Conservation (phyloP, 2,797 vertebrate genomes). For the Crenuchus spilurus region DNA sequence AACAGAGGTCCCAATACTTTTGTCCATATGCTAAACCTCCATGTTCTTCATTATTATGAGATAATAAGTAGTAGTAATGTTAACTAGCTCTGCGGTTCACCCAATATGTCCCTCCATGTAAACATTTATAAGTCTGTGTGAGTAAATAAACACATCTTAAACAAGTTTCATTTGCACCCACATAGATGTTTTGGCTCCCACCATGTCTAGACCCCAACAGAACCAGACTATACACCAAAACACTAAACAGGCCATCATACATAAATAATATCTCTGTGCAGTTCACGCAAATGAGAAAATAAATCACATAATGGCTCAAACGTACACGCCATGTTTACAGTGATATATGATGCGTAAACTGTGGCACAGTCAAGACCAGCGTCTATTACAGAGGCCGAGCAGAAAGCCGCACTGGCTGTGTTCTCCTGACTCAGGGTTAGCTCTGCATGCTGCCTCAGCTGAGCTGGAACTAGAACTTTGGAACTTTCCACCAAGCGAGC, state of each 20-base stretch:
- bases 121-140: constrained; percentile 15
- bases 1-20: no score
- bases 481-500: constrained; percentile 19
- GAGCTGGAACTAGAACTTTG: no score
- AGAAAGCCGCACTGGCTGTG: neutral
- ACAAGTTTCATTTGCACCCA: constrained; percentile 45
- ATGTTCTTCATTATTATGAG: no score
- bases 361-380: constrained; percentile 6
- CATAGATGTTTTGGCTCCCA: constrained; percentile 41
- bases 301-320: constrained; percentile 29
- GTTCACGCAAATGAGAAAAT: constrained; percentile 60
- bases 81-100: no score
- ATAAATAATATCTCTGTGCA: constrained; percentile 55
- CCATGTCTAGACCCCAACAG: constrained; percentile 48
- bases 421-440: neutral
- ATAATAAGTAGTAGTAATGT: no score
- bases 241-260: constrained; percentile 58
- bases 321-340: neutral
- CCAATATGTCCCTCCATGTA: neutral
- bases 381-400: constrained; percentile 5
- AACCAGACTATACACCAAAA: constrained; percentile 50
- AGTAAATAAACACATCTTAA: constrained; percentile 33
- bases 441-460: neutral
- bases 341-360: constrained; percentile 17
- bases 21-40: no score